Conservation (phyloP, 2,888 invertebrate species). For the Julus scanicus region DNA sequence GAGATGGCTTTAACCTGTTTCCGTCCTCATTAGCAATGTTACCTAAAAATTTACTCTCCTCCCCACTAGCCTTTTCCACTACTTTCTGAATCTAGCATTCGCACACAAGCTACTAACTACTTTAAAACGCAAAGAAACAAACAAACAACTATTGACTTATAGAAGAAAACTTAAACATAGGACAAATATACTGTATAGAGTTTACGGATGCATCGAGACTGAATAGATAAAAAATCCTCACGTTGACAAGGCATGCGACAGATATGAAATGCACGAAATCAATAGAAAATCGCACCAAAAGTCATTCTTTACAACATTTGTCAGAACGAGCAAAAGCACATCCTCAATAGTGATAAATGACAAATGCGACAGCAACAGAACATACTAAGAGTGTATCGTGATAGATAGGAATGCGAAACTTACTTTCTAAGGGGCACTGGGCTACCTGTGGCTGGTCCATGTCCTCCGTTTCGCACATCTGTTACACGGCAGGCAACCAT, state of each 20-base stretch:
- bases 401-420: conserved; percentile 47
- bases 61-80: too few relatives aligned
- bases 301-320: not conserved
- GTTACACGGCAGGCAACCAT: conserved; percentile 98
- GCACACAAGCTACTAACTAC: too few relatives aligned
- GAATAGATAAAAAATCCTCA: not conserved
- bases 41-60: too few relatives aligned
- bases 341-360: not conserved
- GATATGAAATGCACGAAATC: not conserved
- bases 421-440: conserved; percentile 77
- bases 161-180: not conserved
- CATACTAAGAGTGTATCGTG: conserved; percentile 21
- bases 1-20: too few relatives aligned
- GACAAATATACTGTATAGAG: not conserved
- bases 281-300: not conserved
- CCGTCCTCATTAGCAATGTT: too few relatives aligned
- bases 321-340: not conserved
- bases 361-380: conserved; percentile 15
- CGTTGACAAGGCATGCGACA: conserved; percentile 36
- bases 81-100: not conserved
- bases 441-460: conserved; percentile 75
- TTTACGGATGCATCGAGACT: not conserved
- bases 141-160: not conserved
- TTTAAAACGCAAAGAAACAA: not conserved
- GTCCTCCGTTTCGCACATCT: conserved; percentile 87